phyloP scores from a whole-genome alignment of 2,797 vertebrate genomes.

The Poeciliopsis paucimaculata region DNA sequence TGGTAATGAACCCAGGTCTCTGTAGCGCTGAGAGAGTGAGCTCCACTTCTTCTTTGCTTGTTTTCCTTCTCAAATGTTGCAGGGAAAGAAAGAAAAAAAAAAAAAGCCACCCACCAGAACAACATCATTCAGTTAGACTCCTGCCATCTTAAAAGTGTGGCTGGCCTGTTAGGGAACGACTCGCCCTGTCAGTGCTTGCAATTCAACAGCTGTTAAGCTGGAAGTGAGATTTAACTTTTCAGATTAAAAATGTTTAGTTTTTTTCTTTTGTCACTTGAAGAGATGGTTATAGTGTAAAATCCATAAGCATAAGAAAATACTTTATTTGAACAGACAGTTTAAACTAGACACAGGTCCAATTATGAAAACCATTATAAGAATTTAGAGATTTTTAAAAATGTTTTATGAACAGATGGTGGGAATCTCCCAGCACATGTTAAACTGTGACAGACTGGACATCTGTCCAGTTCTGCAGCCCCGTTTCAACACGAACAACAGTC shows the following conservation, averaged over 20 bases:
- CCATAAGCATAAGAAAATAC: not conserved
- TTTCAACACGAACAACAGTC: not conserved
- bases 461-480: not conserved
- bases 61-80: not conserved
- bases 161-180: not conserved
- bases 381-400: no score
- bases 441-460: not conserved
- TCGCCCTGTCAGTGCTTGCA: not conserved
- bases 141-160: not conserved
- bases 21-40: not conserved
- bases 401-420: not conserved
- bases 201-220: not conserved
- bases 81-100: not conserved
- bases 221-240: not conserved
- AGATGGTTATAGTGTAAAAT: not conserved
- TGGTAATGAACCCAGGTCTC: slow-evolving; percentile 6
- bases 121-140: not conserved
- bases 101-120: slow-evolving; percentile 3
- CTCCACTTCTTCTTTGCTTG: not conserved
- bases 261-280: not conserved
- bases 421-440: not conserved
- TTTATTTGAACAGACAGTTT: not conserved
- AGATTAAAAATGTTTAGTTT: not conserved
- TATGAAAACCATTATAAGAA: not conserved
- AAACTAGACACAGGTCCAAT: not conserved